Percentiles rank a stretch among this genome's conserved stretches.
These are phyloP conservation scores for Chrysolina oricalcia DNA, from an alignment of 2,888 invertebrate genomes.

Conservation along the genomic window DNA sequence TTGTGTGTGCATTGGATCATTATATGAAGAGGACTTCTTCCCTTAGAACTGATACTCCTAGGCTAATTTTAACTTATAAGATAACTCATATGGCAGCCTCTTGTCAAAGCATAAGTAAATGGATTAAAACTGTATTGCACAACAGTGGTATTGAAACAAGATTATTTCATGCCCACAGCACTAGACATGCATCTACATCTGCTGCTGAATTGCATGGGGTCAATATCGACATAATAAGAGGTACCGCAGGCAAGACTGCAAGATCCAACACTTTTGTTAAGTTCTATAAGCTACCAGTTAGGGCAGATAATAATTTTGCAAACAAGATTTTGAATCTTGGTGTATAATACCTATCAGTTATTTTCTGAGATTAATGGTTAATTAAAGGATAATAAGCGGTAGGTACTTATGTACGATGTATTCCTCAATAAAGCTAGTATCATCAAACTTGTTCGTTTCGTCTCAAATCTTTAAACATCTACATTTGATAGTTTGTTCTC, in stretches of 20 bases:
- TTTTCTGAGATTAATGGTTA: background rate
- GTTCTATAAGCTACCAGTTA: constrained; percentile 17
- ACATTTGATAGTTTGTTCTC: too few species aligned
- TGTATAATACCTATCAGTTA: background rate
- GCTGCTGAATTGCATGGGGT: constrained; percentile 10
- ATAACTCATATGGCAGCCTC: constrained; percentile 16
- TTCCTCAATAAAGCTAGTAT: background rate
- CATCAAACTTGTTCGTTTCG: constrained; percentile 11
- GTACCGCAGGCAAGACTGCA: constrained; percentile 20
- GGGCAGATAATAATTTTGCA: too few species aligned
- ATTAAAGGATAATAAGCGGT: background rate
- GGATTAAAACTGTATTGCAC: constrained; percentile 6
- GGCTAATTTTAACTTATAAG: constrained; percentile 7
- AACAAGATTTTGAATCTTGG: constrained; percentile 13
- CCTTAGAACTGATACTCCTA: constrained; percentile 10
- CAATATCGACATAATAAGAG: constrained; percentile 16
- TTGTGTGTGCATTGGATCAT: background rate
- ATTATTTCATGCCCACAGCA: constrained; percentile 5
- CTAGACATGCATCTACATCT: constrained; percentile 26
- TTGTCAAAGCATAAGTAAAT: background rate
- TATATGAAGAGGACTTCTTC: constrained; percentile 21
- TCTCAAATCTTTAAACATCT: too few species aligned
- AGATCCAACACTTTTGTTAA: constrained; percentile 1
- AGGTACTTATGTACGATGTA: background rate
- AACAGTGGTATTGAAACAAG: constrained; percentile 12